phyloP scores from a whole-genome alignment of 2,888 invertebrate genomes.

The Norana najaformis region DNA sequence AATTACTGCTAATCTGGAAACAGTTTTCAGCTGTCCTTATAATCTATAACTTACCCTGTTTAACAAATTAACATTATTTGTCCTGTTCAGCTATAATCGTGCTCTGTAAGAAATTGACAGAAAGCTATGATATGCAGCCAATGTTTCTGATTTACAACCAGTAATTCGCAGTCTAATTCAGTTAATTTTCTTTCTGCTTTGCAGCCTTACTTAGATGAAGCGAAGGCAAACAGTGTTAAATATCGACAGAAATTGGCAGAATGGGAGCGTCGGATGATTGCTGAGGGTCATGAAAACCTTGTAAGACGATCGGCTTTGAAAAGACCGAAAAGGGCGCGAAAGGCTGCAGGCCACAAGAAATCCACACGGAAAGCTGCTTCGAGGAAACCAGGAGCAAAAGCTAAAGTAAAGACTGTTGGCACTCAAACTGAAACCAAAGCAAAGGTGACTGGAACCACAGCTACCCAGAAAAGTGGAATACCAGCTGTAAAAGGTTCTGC shows the following conservation, averaged over 20 bases:
- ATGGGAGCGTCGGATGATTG: constrained; percentile 30
- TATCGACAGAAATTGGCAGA: constrained; percentile 21
- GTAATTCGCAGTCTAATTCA: no score
- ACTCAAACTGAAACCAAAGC: background rate
- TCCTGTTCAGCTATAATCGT: no score
- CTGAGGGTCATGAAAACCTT: constrained; percentile 17
- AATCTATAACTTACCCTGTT: no score
- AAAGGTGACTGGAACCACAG: background rate
- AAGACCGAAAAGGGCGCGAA: background rate
- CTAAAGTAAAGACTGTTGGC: background rate
- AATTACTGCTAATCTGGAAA: no score
- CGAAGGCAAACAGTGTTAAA: constrained; percentile 27
- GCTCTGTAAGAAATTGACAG: no score
- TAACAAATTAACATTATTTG: no score
- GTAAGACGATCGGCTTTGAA: constrained; percentile 14
- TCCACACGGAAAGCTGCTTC: background rate
- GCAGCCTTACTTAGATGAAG: constrained; percentile 28
- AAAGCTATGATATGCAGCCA: background rate
- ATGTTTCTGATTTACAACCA: no score
- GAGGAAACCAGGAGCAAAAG: background rate
- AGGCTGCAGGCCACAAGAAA: background rate
- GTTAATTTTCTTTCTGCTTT: background rate
- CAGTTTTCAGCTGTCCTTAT: no score
- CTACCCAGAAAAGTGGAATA: background rate
- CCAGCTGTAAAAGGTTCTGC: background rate